Base-by-base conservation (phyloP, 92 coral and sea anemone species). In the Phymanthus crucifer region DNA sequence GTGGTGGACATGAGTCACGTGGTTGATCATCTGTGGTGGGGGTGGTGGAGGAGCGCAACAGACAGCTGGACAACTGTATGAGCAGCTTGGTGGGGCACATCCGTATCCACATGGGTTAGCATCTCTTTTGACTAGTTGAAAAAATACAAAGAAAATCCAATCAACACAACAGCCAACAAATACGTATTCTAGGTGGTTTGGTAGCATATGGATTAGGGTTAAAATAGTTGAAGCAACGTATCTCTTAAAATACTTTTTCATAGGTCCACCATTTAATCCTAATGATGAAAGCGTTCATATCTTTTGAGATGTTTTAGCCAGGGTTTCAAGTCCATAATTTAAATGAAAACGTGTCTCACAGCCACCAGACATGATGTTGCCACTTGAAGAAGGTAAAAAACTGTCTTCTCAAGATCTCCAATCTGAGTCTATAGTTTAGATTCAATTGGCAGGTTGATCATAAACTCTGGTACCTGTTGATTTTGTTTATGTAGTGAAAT, bases 81-180 rank as follows among this genome's bases (percentile, higher is more conserved):
- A 94, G 82, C 98, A 95, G 78, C 76, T 58, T 36, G 72, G 83
- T 1, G 88, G 64, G 26, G 87, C 84, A 75, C 98, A 94, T 11
- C 81, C 75, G 80, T 88, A 92, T 68, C 98, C 98, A 79, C 98
- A 94, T 11, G 98, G 98, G 56, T 86, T 85, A 38, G 98, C 97
- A 71, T 93, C 93, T 90, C 98, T 86, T 83, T 94, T 94, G 82
- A 89, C 97, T 94, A 70, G 10, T 40, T 26, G 64, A 56, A 54
- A 9, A 19, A 54, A 54, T 54, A 13, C n/a, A n/a, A 71, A 70
- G 32, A 70, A 32, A 34, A 18, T 13, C 29, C 68, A 29, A 61
- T 61, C 35, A 61, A 27, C 27, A 21, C 9, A 56, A 56, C 56
- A 48, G 2, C 57, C 43, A 38, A 38, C 43, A 38, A 1, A 38